phyloP scores from a whole-genome alignment of 2,888 invertebrate genomes.

The Slavum lentiscoides region DNA sequence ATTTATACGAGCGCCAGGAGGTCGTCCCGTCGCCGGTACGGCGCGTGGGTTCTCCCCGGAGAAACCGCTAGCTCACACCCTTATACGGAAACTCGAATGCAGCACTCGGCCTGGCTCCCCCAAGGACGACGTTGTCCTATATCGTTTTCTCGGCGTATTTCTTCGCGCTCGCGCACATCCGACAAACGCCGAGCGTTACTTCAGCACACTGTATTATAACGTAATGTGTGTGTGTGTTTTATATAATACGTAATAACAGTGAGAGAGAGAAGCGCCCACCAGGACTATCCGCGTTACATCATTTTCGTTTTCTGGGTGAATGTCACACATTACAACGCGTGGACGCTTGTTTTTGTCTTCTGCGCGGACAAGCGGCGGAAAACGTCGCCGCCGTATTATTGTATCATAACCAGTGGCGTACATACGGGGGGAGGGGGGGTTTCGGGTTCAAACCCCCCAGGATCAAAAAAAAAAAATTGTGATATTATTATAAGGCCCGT shows the following conservation, averaged over 20 bases:
- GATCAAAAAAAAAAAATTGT: no score
- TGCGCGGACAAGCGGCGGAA: no score
- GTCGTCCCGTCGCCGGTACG: constrained; percentile 28
- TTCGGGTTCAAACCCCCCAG: no score
- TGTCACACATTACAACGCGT: constrained; percentile 1
- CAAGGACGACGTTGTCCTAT: constrained; percentile 13
- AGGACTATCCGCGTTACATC: constrained; percentile 23
- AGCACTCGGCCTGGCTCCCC: neutral
- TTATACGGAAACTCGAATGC: constrained; percentile 43
- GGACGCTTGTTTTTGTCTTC: no score
- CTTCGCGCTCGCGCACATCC: neutral
- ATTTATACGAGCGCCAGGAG: neutral
- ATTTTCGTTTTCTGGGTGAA: constrained; percentile 44
- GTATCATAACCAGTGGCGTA: no score
- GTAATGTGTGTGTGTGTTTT: no score
- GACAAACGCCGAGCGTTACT: no score
- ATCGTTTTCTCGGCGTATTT: neutral
- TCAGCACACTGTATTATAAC: no score
- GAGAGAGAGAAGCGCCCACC: constrained; percentile 12
- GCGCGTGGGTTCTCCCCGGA: constrained; percentile 39
- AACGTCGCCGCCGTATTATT: no score
- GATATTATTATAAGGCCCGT: no score
- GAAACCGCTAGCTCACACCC: constrained; percentile 49
- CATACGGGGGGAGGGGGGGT: no score
- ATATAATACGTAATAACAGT: no score